phyloP scores from a whole-genome alignment of 2,797 vertebrate genomes.

The Mormyrops boulengeri region DNA sequence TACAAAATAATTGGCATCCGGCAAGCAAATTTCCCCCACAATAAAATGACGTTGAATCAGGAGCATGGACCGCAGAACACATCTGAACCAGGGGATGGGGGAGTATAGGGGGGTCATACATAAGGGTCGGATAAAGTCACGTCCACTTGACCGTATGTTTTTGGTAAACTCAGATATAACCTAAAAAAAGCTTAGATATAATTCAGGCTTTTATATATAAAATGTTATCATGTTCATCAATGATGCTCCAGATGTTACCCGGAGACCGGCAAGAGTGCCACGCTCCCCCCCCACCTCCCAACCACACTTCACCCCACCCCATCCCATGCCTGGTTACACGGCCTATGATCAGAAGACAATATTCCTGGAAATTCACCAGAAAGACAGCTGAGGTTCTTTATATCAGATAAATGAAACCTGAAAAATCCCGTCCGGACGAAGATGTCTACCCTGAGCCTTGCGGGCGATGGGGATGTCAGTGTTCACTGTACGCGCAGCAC shows the following conservation, averaged over 20 bases:
- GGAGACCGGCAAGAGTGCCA: neutral
- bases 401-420: neutral
- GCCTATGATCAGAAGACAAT: neutral
- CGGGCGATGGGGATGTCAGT: neutral
- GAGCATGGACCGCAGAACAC: neutral
- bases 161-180: neutral
- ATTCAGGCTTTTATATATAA: neutral
- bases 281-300: no score
- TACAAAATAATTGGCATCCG: neutral
- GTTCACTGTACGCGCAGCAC: neutral
- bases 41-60: neutral
- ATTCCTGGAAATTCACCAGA: neutral
- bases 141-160: neutral
- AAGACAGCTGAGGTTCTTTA: neutral
- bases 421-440: neutral
- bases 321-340: neutral
- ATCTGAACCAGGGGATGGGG: neutral
- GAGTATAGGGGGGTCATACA: neutral
- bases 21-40: neutral
- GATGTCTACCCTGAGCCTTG: neutral
- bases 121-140: neutral
- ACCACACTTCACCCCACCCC: neutral
- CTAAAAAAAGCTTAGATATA: neutral
- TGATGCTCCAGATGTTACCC: neutral
- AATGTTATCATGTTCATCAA: neutral